phyloP scores from a whole-genome alignment of 2,888 invertebrate species.

The Dione juno region DNA sequence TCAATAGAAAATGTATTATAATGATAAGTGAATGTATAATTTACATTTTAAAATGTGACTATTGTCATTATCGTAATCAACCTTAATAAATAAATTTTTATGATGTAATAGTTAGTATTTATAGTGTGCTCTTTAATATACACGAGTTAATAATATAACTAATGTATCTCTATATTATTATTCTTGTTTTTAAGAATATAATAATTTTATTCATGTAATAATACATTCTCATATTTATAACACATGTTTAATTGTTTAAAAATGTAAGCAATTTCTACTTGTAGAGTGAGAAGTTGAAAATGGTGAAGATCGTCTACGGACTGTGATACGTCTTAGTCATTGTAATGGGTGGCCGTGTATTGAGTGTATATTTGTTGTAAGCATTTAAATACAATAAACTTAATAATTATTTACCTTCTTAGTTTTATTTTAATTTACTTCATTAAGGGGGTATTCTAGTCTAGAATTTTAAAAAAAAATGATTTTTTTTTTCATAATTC shows the following conservation, averaged over 20 bases:
- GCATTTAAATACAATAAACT: constrained; percentile 37
- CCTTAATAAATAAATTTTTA: background rate
- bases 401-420: constrained; percentile 29
- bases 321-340: constrained; percentile 44
- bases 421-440: background rate
- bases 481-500: no score
- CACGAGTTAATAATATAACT: no score
- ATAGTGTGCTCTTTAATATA: no score
- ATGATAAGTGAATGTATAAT: no score
- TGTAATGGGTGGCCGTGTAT: background rate
- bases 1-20: no score
- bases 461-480: no score
- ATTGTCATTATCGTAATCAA: constrained; percentile 9
- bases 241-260: background rate
- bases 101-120: background rate
- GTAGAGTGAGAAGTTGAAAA: constrained; percentile 19
- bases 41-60: no score
- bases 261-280: background rate
- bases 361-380: constrained; percentile 32
- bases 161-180: no score
- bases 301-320: constrained; percentile 32
- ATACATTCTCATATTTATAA: background rate
- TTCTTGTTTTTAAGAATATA: background rate
- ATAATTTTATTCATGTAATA: background rate
- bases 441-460: no score